Conservation (phyloP, 2,797 vertebrate genomes). For the Ibycter americanus region DNA sequence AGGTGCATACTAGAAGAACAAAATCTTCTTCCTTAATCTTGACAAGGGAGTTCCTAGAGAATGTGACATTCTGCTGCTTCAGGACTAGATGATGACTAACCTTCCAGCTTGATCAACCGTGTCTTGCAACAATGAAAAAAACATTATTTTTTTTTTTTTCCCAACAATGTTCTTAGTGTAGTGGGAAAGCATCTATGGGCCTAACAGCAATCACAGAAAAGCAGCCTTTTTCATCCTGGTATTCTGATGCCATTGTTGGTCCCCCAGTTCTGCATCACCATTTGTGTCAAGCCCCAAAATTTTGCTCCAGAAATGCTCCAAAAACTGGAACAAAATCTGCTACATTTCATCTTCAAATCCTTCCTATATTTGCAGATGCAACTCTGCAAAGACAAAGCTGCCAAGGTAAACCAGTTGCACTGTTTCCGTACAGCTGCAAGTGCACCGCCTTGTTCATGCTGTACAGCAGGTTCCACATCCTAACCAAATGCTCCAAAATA, state of each 20-base stretch:
- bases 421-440: not conserved
- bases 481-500: not conserved
- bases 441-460: not conserved
- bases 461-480: not conserved
- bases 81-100: not conserved
- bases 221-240: not conserved
- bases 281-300: not conserved
- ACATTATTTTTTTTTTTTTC: fast-evolving
- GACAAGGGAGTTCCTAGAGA: not conserved
- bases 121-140: not conserved
- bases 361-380: not conserved
- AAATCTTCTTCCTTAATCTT: not conserved
- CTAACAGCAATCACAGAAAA: not conserved
- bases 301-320: not conserved
- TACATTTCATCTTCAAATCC: not conserved
- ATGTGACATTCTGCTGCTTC: not conserved
- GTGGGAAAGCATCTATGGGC: not conserved
- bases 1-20: not conserved
- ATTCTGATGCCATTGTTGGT: not conserved
- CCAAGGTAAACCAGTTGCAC: not conserved
- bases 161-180: not conserved
- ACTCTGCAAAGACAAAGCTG: not conserved
- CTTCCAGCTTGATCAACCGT: not conserved
- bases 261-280: not conserved
- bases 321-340: not conserved